Evolutionary conservation across 2,888 invertebrate species (phyloP), one percentile per base, ranked within the genome.

Genomic region (Nomada fabriciana): DNA sequence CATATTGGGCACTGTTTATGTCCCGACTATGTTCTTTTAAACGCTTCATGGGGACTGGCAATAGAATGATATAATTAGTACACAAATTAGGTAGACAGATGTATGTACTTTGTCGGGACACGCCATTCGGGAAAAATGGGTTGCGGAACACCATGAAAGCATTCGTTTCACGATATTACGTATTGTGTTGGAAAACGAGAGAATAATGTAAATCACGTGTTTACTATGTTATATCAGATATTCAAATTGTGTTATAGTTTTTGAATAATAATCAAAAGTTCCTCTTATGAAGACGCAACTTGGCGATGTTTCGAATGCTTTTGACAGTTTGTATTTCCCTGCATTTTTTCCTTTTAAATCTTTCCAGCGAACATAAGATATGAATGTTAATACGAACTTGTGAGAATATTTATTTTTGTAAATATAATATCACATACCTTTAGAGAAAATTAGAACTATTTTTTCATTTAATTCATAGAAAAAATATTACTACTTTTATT

Each of bases 351-450:
- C 36, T 36, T 36, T 61, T 63, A 23, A 23, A 2, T 13, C 20
- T 10, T 63, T 18, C 10, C 64, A 77, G n/a, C n/a, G 25, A 36
- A 68, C n/a, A 20, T 20, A 52, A 13, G 47, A 61, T 52, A 55
- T 7, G 29, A 67, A 25, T n/a, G 29, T 43, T 23, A 69, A 68
- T 25, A 29, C 59, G 20, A 43, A 63, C 20, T 57, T 52, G n/a
- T 59, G 43, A 42, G 69, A 67, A 42, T 59, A 52, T 60, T 82
- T 72, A 76, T 76, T 82, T 72, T 76, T 69, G 3, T 63, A 76
- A 63, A 25, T 71, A 55, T 47, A 60, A 57, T 36, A 25, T 63
- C 36, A 10, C 13, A 43, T 43, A 68, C 7, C 20, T 42, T 65
- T 25, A 65, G 25, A 36, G 20, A 36, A 25, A 59, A 55, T 63